A percentile compares a stretch with the other conserved stretches of the same genome.
Conservation (phyloP, 2,797 vertebrate species). For the Amblyopsis hoosieri region DNA sequence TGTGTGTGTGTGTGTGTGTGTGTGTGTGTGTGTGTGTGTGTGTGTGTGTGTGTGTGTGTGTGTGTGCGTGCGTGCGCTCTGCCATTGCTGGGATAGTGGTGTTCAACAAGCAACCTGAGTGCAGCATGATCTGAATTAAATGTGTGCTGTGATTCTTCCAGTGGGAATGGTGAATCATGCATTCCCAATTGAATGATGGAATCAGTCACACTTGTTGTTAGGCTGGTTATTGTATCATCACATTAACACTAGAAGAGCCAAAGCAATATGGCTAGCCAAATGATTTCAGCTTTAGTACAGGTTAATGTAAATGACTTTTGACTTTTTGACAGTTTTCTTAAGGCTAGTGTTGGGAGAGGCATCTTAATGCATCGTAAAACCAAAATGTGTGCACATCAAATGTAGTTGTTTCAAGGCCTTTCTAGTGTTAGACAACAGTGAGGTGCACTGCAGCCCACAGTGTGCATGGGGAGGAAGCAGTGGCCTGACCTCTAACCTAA, state of each 20-base stretch:
- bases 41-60: conserved; percentile 39
- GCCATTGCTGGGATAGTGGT: conserved; percentile 1
- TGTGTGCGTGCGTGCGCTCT: conserved; percentile 21
- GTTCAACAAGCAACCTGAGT: not conserved
- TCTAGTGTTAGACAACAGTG: conserved; percentile 23
- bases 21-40: no score
- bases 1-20: no score
- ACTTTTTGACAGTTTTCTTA: no score
- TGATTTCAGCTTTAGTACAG: no score
- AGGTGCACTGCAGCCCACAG: conserved; percentile 49
- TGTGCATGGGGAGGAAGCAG: conserved; percentile 18
- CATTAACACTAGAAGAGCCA: no score
- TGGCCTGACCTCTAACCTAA: not conserved
- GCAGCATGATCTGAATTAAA: conserved; percentile 10
- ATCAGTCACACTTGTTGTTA: not conserved
- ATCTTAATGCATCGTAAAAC: no score
- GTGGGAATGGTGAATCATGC: conserved; percentile 2
- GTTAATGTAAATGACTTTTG: no score
- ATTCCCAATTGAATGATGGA: not conserved
- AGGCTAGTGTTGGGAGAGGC: no score
- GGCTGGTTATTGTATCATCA: conserved; percentile 9
- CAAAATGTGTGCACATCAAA: no score
- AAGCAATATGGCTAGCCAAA: no score
- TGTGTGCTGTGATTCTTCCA: conserved; percentile 14
- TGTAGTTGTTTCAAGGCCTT: conserved; percentile 1